Base-by-base conservation (phyloP, 2,113 vertebrate species). In the Camelus bactrianus region DNA sequence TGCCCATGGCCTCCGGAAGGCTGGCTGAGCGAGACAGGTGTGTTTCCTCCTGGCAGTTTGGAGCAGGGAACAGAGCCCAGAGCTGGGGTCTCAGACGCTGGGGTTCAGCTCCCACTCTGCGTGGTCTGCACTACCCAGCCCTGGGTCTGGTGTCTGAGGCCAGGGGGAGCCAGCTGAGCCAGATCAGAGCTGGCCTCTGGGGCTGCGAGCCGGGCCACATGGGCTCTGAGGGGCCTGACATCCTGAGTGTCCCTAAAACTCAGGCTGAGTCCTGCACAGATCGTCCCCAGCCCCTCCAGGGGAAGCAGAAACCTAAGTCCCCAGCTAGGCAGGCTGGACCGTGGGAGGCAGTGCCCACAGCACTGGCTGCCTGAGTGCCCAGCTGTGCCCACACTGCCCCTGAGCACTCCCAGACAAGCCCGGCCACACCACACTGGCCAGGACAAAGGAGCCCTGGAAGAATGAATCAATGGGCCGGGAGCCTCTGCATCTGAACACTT, bases 371-470 rank as follows among this genome's bases (percentile, higher is more conserved):
- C 80, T 42, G 38, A 91, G 24, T 1, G 0, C 30, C 58, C 85
- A 91, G 91, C 96, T 91, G 89, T 94, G 95, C 65, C 80, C 82
- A 64, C 26, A 62, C 14, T 2, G 22, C 87, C 75, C 86, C 89
- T 48, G 19, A 72, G 75, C 83, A 58, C 46, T 89, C 64, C 56
- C 87, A 94, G 96, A 93, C 48, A 52, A 81, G 91, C 60, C 67
- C 2, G 12, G 76, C 93, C 92, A 70, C 8, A 6, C 60, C 67
- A 24, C 35, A 30, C 26, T 11, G 35, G 42, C 50, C 67, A 70
- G 77, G 86, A 96, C 90, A 92, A 83, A 94, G 80, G 56, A 73
- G 28, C 50, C 46, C 8, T 20, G 54, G 82, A 60, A 81, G 86
- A 86, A 82, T 38, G 89, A 95, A 69, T 92, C 81, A 67, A 30